Conservation (phyloP, 2,797 vertebrate genomes). For the Ibycter americanus region DNA sequence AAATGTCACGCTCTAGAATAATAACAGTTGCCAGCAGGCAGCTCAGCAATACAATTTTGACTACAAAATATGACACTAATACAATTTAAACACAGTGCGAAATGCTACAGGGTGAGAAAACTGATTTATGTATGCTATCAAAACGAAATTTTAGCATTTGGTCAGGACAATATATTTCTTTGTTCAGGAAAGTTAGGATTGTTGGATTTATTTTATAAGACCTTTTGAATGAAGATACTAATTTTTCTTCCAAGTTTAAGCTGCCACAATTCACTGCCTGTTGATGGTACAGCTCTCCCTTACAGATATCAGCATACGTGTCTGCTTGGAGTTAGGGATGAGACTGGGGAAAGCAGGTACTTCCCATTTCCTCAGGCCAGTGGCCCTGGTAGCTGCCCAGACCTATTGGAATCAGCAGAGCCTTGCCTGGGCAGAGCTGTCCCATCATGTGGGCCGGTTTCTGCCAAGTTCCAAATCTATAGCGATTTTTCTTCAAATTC, state of each 20-base stretch:
- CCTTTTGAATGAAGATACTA: background rate
- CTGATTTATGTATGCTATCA: constrained; percentile 10
- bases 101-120: background rate
- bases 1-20: background rate
- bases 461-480: background rate
- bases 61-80: constrained; percentile 25
- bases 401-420: background rate
- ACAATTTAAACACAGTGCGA: background rate
- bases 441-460: background rate
- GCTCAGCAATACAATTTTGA: background rate
- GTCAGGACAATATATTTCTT: background rate
- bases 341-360: background rate
- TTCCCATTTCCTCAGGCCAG: background rate
- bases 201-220: background rate
- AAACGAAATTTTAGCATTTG: background rate
- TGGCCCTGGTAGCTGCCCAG: background rate
- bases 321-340: background rate
- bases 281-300: background rate
- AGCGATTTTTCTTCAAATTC: background rate
- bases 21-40: constrained; percentile 26
- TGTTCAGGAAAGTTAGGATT: background rate
- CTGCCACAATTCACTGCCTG: background rate
- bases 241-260: background rate
- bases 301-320: background rate
- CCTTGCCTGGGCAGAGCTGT: background rate